Evolutionary conservation across 2,113 vertebrate species (phyloP).

Genomic region (Probosciger aterrimus): DNA sequence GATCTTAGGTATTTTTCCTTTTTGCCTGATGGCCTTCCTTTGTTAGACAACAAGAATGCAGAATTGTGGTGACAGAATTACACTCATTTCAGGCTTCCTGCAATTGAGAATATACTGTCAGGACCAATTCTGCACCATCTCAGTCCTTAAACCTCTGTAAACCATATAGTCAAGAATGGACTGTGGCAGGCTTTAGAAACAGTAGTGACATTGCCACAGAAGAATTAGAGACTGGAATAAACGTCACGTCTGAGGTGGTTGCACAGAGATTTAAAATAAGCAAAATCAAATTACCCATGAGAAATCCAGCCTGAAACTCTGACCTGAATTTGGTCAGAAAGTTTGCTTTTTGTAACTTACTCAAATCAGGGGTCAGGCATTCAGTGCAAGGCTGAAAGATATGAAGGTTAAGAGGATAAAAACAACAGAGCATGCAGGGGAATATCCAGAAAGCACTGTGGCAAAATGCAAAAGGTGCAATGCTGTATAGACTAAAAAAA

Average conservation of each 20-base stretch:
- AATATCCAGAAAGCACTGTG: background rate
- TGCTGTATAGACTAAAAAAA: background rate
- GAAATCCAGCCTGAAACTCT: constrained; percentile 8
- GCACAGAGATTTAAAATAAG: background rate
- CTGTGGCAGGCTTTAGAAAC: background rate
- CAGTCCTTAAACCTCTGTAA: background rate
- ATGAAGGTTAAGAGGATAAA: background rate
- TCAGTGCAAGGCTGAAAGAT: background rate
- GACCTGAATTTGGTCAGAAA: constrained; percentile 26
- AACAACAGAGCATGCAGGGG: background rate
- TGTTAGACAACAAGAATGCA: background rate
- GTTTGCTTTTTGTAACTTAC: background rate
- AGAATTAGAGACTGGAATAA: background rate
- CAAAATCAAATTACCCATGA: constrained; percentile 25
- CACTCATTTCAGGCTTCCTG: background rate
- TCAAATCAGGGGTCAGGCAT: background rate
- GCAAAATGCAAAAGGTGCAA: background rate
- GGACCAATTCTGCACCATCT: background rate
- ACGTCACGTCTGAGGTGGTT: background rate
- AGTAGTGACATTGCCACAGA: background rate
- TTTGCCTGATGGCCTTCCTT: background rate
- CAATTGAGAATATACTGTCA: background rate
- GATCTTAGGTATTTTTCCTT: background rate
- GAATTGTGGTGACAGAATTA: background rate
- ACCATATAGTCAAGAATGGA: background rate